Base-by-base conservation (phyloP, 64 coral and sea anemone species). In the Acropora yongei region DNA sequence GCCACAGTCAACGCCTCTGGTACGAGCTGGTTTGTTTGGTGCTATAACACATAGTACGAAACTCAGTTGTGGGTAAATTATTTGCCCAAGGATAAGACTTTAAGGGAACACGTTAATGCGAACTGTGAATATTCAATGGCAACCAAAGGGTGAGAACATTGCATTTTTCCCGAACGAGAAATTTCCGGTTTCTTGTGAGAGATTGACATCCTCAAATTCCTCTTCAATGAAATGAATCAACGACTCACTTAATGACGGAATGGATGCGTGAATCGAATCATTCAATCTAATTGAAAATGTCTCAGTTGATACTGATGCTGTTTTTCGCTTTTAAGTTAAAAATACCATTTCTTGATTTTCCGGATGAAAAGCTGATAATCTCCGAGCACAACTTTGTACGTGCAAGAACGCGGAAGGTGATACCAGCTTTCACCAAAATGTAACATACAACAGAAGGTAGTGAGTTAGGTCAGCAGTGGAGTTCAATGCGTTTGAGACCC, bases 341-440 rank as follows among this genome's bases (percentile, higher is more conserved):
- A 10, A 4, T 4, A 3, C 44, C 65, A 48, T 71, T 11, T 44
- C 69, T 11, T 85, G 3, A 2, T 17, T 78, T 17, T 78, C 43
- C 11, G 7, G 44, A 48, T 48, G 14, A 78, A 0, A 45, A 2
- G 12, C 72, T 85, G 82, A 85, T 42, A 85, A 17, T 85, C 5
- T 45, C 63, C 65, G 71, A 44, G n/a, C 8, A 68, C 19, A 19
- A 7, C 41, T 85, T 1, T 30, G 82, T 85, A 85, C 82, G 82
- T 85, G 82, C 20, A 30, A 85, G 82, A 2, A 85, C 47, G 82
- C 82, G 45, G 46, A 30, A 17, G 16, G 3, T 82, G 79, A 85
- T 8, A 85, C 66, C 30, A 30, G 30, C 48, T 69, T 41, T 30
- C 2, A 44, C 41, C 30, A 58, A 85, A 12, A 66, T 48, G 4